These are phyloP conservation scores for Lasioglossum villosulum DNA, from an alignment of 2,888 invertebrate species.

Conservation along the genomic window DNA sequence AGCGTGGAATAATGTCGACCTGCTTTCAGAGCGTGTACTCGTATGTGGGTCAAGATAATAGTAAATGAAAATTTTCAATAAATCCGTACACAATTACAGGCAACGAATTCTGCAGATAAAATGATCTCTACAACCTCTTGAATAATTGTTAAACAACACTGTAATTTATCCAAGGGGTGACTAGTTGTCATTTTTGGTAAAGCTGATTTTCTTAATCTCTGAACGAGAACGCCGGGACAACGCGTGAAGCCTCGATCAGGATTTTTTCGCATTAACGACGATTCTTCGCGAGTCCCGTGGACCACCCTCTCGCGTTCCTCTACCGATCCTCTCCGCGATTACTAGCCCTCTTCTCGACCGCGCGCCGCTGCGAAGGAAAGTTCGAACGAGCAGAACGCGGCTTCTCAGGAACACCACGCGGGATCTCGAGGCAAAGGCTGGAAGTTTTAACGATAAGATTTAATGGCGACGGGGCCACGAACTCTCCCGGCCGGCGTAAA, in stretches of 20 bases:
- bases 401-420: background rate
- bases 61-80: background rate
- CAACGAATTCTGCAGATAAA: background rate
- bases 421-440: slow-evolving; percentile 31
- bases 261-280: background rate
- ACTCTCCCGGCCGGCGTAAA: slow-evolving; percentile 41
- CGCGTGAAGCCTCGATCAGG: slow-evolving; percentile 9
- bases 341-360: background rate
- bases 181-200: background rate
- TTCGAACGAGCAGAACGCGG: background rate
- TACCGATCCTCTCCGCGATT: slow-evolving; percentile 5
- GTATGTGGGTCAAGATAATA: background rate
- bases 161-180: background rate
- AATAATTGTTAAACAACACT: background rate
- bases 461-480: slow-evolving; percentile 40
- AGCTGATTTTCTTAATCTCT: background rate
- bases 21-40: too few species aligned
- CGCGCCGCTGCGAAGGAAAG: background rate
- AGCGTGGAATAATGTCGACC: too few species aligned
- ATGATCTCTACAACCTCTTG: background rate
- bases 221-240: background rate
- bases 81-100: background rate
- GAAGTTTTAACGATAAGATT: slow-evolving; percentile 62
- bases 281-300: slow-evolving; percentile 12
- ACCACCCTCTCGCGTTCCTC: background rate